A percentile compares a stretch with the other conserved stretches of the same genome.
Conservation (phyloP, 2,888 invertebrate genomes). For the Melinaea menophilus region DNA sequence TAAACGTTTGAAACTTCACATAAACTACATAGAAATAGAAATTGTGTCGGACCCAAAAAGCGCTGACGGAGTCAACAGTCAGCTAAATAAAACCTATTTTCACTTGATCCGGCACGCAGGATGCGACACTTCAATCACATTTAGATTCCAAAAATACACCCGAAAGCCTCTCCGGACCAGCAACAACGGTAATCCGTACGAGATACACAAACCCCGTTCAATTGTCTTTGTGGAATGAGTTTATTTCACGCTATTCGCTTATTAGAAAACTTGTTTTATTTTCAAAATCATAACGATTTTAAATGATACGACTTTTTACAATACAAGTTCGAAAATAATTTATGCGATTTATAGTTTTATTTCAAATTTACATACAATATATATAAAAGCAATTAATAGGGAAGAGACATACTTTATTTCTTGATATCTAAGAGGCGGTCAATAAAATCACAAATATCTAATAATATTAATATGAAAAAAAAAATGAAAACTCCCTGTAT, state of each 20-base stretch:
- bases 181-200: slow-evolving; percentile 25
- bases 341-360: too few relatives aligned
- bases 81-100: slow-evolving; percentile 19
- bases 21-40: background rate
- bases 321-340: too few relatives aligned
- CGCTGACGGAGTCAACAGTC: slow-evolving; percentile 3
- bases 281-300: background rate
- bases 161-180: slow-evolving; percentile 23
- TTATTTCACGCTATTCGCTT: slow-evolving; percentile 20
- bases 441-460: too few relatives aligned
- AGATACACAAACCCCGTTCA: slow-evolving; percentile 26
- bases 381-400: too few relatives aligned
- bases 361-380: too few relatives aligned
- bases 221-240: slow-evolving; percentile 27
- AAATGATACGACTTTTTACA: too few relatives aligned
- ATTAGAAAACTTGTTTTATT: slow-evolving; percentile 1
- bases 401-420: too few relatives aligned
- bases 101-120: slow-evolving; percentile 24
- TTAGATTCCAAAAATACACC: slow-evolving; percentile 31
- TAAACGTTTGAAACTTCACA: background rate
- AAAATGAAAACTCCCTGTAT: background rate
- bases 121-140: slow-evolving; percentile 35
- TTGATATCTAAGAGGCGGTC: too few relatives aligned
- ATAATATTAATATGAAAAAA: background rate
- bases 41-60: background rate